Base-by-base conservation (phyloP, 1,140 invertebrate genomes). In the Drosophila gunungcola region DNA sequence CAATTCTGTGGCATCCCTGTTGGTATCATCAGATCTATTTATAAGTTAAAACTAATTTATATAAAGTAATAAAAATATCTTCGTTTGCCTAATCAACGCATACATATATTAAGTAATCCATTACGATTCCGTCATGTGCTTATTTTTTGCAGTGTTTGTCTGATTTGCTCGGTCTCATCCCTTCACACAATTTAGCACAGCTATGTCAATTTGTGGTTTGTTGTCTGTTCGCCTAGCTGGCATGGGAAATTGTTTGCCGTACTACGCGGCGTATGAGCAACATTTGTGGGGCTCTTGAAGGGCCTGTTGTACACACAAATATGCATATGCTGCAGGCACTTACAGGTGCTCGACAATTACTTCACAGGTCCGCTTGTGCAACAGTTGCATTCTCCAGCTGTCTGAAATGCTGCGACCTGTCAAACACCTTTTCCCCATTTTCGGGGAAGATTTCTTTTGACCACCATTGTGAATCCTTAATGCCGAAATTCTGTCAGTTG, bases 201-300 rank as follows among this genome's bases (percentile, higher is more conserved):
- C 64, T 53, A 52, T 65, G 64, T 53, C 64, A 68, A 68, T 68
- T 68, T 68, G 64, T 53, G 61, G 64, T 52, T 65, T 65, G 64
- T 68, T 65, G 60, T 53, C 61, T 63, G 46, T 63, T 11, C 38
- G 64, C 34, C 41, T 29, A 27, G 64, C 29, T 45, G 46, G 60
- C 45, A 64, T 3, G 58, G 48, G 46, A 68, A 64, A 51, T 52
- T 67, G 43, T 46, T 49, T 16, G 46, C 46, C 49, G 61, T 32
- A 52, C 64, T 38, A 68, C 38, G 64, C 61, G 46, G 46, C 64
- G 61, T 68, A 68, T 68, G 64, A 68, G 64, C 64, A 68, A 65
- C 64, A 68, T 68, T 52, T 52, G 61, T 65, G 45, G 25, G 25
- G 61, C 39, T 52, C 64, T 65, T 46, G 29, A 25, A 36, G 32